These are phyloP conservation scores for Poecilia velifera DNA, from an alignment of 2,797 vertebrate species.

Conservation along the genomic window DNA sequence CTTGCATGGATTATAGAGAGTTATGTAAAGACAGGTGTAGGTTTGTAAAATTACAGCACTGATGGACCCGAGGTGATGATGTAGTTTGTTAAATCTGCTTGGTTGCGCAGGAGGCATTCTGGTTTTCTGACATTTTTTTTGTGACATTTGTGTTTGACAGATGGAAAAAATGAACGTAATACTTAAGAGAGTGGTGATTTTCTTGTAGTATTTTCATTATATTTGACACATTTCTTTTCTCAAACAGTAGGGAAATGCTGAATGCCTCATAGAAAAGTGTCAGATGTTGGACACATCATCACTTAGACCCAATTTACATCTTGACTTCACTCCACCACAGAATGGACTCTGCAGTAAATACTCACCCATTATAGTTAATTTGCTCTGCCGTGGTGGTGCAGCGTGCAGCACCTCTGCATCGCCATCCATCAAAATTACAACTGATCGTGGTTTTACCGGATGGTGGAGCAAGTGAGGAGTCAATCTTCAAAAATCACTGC, in stretches of 20 bases:
- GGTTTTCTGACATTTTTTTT: constrained; percentile 15
- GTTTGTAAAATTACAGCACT: constrained; percentile 23
- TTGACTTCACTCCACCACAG: too few species aligned
- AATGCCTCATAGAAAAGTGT: not conserved
- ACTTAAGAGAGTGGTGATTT: not conserved
- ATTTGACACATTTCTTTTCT: not conserved
- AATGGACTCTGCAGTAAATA: not conserved
- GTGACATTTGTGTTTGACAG: constrained; percentile 1
- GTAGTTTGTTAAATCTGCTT: constrained; percentile 19
- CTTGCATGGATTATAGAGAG: constrained; percentile 20
- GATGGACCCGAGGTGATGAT: constrained; percentile 17
- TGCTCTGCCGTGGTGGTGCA: not conserved
- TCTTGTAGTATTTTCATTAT: not conserved
- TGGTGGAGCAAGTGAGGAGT: not conserved
- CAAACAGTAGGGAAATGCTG: not conserved
- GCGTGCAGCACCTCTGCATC: too few species aligned
- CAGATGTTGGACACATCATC: not conserved
- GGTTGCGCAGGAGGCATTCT: constrained; percentile 6
- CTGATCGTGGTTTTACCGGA: too few species aligned
- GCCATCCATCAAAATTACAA: too few species aligned
- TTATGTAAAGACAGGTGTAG: constrained; percentile 24
- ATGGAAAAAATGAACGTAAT: constrained; percentile 5
- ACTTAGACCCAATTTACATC: not conserved
- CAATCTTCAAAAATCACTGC: not conserved
- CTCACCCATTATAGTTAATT: not conserved